Conservation (phyloP, 1,140 invertebrate genomes). For the Drosophila busckii region DNA sequence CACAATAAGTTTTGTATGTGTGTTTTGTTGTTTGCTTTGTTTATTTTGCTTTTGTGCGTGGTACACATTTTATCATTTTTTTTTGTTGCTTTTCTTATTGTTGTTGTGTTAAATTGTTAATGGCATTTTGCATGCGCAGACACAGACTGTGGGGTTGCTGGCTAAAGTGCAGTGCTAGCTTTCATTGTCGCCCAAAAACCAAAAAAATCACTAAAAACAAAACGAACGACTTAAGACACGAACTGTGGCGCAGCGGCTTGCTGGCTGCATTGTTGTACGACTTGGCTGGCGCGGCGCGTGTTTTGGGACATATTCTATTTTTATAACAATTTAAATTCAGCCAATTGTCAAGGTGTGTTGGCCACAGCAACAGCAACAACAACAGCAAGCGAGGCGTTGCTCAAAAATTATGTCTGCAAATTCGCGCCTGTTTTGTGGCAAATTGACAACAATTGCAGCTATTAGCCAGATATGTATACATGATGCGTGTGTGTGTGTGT, state of each 20-base stretch:
- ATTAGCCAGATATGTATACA: slow-evolving; percentile 46
- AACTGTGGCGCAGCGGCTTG: slow-evolving; percentile 51
- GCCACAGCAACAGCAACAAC: slow-evolving; percentile 21
- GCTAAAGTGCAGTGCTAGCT: slow-evolving; percentile 60
- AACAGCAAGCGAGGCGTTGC: slow-evolving; percentile 1
- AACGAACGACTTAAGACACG: slow-evolving; percentile 70
- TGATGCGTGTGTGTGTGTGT: slow-evolving; percentile 5
- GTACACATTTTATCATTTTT: slow-evolving; percentile 50
- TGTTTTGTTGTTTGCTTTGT: background rate
- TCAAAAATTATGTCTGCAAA: slow-evolving; percentile 65
- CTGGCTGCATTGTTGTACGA: slow-evolving; percentile 46
- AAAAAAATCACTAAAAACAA: slow-evolving; percentile 36
- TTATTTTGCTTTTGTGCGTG: slow-evolving; percentile 44
- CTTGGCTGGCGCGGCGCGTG: slow-evolving; percentile 42
- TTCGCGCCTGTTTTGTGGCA: slow-evolving; percentile 75
- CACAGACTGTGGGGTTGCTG: slow-evolving; percentile 1
- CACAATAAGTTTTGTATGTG: slow-evolving; percentile 6
- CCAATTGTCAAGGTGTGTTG: slow-evolving; percentile 73
- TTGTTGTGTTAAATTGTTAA: slow-evolving; percentile 50
- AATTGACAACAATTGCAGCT: slow-evolving; percentile 77
- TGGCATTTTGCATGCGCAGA: slow-evolving; percentile 53
- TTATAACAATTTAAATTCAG: slow-evolving; percentile 75
- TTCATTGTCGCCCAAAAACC: slow-evolving; percentile 56
- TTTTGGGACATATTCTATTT: slow-evolving; percentile 76
- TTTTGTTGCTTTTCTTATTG: slow-evolving; percentile 8